phyloP scores from a whole-genome alignment of 2,113 vertebrate genomes.

The Hystrix cristata region DNA sequence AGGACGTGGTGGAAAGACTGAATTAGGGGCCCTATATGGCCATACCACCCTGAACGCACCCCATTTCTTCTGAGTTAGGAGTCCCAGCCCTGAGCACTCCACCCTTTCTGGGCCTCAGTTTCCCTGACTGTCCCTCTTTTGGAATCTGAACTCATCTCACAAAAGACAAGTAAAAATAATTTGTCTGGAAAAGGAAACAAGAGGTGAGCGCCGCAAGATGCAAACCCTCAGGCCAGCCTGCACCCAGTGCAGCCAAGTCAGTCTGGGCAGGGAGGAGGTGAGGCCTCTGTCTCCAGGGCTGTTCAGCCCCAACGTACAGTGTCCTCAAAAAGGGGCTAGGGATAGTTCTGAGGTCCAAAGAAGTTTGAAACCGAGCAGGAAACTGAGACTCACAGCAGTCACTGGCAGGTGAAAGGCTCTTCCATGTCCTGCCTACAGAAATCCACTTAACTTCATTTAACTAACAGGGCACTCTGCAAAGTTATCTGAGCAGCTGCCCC shows the following conservation, averaged over 20 bases:
- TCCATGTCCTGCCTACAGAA: neutral
- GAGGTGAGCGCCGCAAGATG: neutral
- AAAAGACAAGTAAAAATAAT: neutral
- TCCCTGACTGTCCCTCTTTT: neutral
- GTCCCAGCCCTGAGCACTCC: neutral
- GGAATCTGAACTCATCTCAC: neutral
- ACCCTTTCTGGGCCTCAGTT: neutral
- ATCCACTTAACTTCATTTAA: neutral
- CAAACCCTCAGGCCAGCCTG: neutral
- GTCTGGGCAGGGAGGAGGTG: neutral
- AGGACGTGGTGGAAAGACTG: neutral
- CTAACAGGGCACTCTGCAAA: neutral
- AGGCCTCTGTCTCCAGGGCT: fast-evolving
- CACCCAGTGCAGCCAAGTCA: neutral
- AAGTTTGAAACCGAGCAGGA: neutral
- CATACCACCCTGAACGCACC: neutral
- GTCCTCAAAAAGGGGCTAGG: neutral
- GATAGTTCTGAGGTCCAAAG: neutral
- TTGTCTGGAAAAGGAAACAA: neutral
- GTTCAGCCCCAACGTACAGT: neutral
- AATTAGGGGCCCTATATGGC: neutral
- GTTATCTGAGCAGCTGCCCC: neutral
- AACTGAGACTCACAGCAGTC: neutral
- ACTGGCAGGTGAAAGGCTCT: neutral
- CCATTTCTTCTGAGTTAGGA: neutral